These are phyloP conservation scores for Xanthia togata DNA, from an alignment of 2,888 invertebrate species.

Conservation along the genomic window DNA sequence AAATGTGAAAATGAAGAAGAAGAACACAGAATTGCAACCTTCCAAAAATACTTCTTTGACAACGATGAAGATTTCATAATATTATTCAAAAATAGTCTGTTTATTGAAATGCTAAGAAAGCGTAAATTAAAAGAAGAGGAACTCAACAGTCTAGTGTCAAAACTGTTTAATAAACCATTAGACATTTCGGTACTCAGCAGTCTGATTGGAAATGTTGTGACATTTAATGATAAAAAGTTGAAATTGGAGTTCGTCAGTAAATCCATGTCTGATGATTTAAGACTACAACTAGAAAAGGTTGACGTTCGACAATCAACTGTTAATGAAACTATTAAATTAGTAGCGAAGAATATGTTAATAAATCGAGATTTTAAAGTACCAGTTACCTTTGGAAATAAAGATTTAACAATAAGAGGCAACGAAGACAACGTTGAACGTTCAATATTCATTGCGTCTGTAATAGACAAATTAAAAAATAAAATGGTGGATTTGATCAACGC, in stretches of 20 bases:
- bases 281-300: slow-evolving; percentile 24
- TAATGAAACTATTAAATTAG: slow-evolving; percentile 33
- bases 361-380: neutral
- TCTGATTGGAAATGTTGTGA: slow-evolving; percentile 40
- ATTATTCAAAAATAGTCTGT: slow-evolving; percentile 39
- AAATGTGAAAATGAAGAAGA: slow-evolving; percentile 8
- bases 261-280: slow-evolving; percentile 7
- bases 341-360: slow-evolving; percentile 26
- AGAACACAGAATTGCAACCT: slow-evolving; percentile 32
- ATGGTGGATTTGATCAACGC: too few species aligned
- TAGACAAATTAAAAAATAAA: too few species aligned
- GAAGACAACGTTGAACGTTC: too few species aligned
- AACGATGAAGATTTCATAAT: slow-evolving; percentile 25
- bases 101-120: slow-evolving; percentile 30
- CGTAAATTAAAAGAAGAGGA: slow-evolving; percentile 1
- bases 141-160: neutral
- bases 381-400: slow-evolving; percentile 55
- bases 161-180: slow-evolving; percentile 24
- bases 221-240: slow-evolving; percentile 4
- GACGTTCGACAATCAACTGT: slow-evolving; percentile 25
- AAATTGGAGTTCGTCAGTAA: slow-evolving; percentile 40
- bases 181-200: slow-evolving; percentile 15
- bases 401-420: slow-evolving; percentile 47
- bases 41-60: slow-evolving; percentile 45
- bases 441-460: too few species aligned